These are phyloP conservation scores for Drosophila tropicalis DNA, from an alignment of 1,140 invertebrate genomes.

Conservation along the genomic window DNA sequence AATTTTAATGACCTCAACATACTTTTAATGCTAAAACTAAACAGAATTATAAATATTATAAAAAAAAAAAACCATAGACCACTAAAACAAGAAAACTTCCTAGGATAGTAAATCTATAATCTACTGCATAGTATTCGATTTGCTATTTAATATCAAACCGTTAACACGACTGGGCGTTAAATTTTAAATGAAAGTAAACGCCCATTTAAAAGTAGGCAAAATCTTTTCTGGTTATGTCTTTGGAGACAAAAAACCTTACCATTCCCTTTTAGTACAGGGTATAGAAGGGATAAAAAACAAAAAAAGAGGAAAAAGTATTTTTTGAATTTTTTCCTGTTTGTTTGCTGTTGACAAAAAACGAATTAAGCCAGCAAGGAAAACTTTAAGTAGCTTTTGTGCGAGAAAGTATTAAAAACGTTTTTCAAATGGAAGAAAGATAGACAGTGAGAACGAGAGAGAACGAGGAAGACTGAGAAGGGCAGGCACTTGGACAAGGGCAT, in stretches of 20 bases:
- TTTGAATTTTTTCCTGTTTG: slow-evolving; percentile 40
- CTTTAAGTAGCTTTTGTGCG: slow-evolving; percentile 79
- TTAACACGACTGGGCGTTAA: too few relatives aligned
- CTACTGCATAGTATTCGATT: too few relatives aligned
- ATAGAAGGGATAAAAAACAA: not conserved
- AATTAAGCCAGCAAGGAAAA: slow-evolving; percentile 69
- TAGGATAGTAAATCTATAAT: too few relatives aligned
- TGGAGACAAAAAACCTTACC: too few relatives aligned
- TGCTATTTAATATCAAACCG: too few relatives aligned
- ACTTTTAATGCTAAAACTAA: too few relatives aligned
- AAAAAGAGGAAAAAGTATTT: slow-evolving; percentile 1
- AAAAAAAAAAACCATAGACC: too few relatives aligned
- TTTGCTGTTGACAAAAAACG: slow-evolving; percentile 76
- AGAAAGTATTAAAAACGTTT: slow-evolving; percentile 79
- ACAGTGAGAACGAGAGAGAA: slow-evolving; percentile 16
- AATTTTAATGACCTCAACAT: too few relatives aligned
- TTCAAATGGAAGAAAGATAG: slow-evolving; percentile 45
- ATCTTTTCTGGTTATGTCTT: not conserved
- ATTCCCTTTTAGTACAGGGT: not conserved
- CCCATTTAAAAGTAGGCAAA: too few relatives aligned
- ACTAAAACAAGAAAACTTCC: too few relatives aligned
- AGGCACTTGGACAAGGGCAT: slow-evolving; percentile 42
- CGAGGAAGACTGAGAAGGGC: slow-evolving; percentile 8
- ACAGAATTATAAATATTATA: too few relatives aligned
- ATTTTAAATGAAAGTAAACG: too few relatives aligned